A percentile compares a stretch with the other conserved stretches of the same genome.
Conservation (phyloP, 2,797 vertebrate genomes). For the Sphenodon punctatus region DNA sequence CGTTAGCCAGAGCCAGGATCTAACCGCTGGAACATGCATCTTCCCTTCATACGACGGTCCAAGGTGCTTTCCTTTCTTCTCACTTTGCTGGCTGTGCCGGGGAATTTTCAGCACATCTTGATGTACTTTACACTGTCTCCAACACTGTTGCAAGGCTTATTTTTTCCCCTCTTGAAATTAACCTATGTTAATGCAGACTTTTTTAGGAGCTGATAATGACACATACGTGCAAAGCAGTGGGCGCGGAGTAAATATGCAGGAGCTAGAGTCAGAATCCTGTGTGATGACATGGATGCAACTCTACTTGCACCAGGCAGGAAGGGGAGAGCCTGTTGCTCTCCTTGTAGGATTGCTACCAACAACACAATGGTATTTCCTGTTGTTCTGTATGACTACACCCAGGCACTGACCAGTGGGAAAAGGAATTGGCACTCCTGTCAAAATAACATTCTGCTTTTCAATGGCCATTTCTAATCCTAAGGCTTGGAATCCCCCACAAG, state of each 20-base stretch:
- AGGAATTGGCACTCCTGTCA: not conserved
- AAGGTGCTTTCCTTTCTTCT: no score
- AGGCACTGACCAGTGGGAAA: not conserved
- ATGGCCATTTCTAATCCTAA: not conserved
- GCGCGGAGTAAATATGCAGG: accelerated
- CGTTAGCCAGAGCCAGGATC: no score
- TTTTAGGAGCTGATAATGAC: not conserved
- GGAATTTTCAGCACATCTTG: not conserved
- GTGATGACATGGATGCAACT: not conserved
- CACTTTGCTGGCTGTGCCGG: accelerated
- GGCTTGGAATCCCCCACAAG: not conserved
- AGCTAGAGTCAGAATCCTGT: accelerated
- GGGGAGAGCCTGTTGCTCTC: not conserved
- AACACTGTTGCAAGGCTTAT: accelerated
- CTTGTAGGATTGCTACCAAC: not conserved
- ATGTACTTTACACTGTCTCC: not conserved
- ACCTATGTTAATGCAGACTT: not conserved
- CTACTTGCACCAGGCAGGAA: not conserved
- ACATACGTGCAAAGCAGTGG: accelerated
- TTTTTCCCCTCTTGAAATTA: not conserved
- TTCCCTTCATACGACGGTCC: no score
- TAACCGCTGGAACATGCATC: no score
- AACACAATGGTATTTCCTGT: no score
- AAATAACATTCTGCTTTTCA: not conserved
- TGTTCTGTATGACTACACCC: not conserved